Conservation (phyloP, 2,113 vertebrate species). For the Prionailurus bengalensis region DNA sequence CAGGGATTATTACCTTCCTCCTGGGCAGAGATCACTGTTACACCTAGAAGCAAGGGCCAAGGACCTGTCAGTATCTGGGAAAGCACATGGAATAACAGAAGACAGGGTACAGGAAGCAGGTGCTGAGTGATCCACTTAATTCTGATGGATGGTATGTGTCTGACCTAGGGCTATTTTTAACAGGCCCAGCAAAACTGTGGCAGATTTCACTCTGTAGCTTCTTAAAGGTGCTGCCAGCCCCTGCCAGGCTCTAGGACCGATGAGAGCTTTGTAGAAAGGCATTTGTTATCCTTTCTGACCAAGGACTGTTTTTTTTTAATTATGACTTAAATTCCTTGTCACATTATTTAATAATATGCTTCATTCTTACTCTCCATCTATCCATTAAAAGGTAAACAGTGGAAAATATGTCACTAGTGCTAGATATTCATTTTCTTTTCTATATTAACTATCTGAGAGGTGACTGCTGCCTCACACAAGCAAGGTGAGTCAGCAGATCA, state of each 20-base stretch:
- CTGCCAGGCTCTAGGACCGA: conserved; percentile 10
- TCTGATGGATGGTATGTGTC: conserved; percentile 77
- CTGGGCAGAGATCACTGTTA: conserved; percentile 54
- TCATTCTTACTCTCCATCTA: neutral
- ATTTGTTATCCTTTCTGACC: neutral
- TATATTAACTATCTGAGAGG: neutral
- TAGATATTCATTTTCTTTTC: neutral
- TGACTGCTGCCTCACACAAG: neutral
- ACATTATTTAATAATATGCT: neutral
- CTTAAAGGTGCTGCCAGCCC: conserved; percentile 33
- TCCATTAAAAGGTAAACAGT: neutral
- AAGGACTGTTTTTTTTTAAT: neutral
- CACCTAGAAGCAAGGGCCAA: conserved; percentile 48
- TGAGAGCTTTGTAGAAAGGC: neutral
- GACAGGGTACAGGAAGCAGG: conserved; percentile 57
- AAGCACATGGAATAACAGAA: conserved; percentile 59
- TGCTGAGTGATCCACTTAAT: conserved; percentile 74
- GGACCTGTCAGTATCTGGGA: conserved; percentile 49
- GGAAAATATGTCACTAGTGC: neutral
- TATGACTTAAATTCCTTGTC: neutral
- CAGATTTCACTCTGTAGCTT: conserved; percentile 44
- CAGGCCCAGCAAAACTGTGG: conserved; percentile 42
- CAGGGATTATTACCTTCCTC: conserved; percentile 50
- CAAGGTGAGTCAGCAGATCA: neutral
- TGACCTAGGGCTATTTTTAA: conserved; percentile 78